Base-by-base conservation (phyloP, 2,888 invertebrate species). In the Sicus ferrugineus region DNA sequence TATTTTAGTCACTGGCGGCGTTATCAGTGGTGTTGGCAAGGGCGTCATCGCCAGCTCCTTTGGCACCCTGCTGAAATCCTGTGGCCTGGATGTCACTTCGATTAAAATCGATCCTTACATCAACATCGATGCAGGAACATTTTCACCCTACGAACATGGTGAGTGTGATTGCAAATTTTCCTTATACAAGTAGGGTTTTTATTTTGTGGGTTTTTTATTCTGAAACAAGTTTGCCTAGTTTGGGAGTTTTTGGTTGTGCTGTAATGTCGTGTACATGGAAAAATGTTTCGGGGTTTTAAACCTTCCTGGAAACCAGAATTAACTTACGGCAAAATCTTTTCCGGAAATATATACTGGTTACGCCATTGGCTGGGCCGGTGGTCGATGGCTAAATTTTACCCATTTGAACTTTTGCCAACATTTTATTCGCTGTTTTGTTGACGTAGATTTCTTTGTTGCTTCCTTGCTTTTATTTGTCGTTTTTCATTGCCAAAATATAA, bases 81-180 rank as follows among this genome's bases (percentile, higher is more conserved):
- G 95, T 84, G 97, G 97, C 34, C 92, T 98, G 75, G 91, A 93
- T 86, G 98, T 99, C 67, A 98, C 99, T 68, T 96, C 97, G 56
- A 99, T 99, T 80, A 99, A 99, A 89, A 99, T 99, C 83, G 99
- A 99, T 86, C 99, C 99, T 0, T 99, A 99, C 83, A 96, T 99
- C 75, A 99, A 99, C 87, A 96, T 99, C 73, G 99, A 99, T 86
- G 98, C 98, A 74, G 98, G 98, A 71, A 98, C 98, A 26, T 99
- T 99, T 87, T 98, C 98, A 11, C 98, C 98, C 0, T 98, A 97
- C 82, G 98, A 99, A 84, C 98, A 99, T 85, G 98, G 98, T 96
- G 88, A 88, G 88, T 82, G 59, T n/a, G n/a, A n/a, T n/a, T n/a
- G n/a, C n/a, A n/a, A n/a, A n/a, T n/a, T n/a, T n/a, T n/a, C n/a